Evolutionary conservation across 2,888 invertebrate genomes (phyloP), one percentile per base, ranked within the genome.

Genomic region (Sinotaia quadrata): DNA sequence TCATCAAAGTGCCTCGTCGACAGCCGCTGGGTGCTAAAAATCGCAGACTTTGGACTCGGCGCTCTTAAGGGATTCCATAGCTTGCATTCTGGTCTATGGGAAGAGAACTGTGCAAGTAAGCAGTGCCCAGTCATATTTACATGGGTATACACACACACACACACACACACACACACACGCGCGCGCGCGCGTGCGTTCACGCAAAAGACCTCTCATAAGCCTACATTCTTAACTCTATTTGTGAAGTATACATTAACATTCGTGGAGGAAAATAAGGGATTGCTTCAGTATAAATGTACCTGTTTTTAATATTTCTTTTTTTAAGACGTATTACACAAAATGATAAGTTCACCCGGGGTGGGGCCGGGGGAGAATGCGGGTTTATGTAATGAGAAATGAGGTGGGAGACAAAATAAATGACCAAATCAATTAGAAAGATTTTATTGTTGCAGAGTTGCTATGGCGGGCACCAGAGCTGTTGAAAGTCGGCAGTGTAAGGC

Each of bases 391-490:
- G n/a, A n/a, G n/a, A n/a, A n/a, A n/a, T n/a, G n/a, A n/a, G n/a
- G n/a, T n/a, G n/a, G n/a, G n/a, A n/a, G n/a, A n/a, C n/a, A n/a
- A n/a, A n/a, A n/a, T n/a, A n/a, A n/a, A n/a, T n/a, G n/a, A n/a
- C n/a, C n/a, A n/a, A n/a, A n/a, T n/a, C n/a, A n/a, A n/a, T n/a
- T n/a, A n/a, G n/a, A n/a, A n/a, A n/a, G 47, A 0, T 47, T 18
- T 4, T 47, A 21, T 47, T 1, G 18, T 18, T 67, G 18, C 69
- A 87, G 95, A 93, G 88, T 91, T 95, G 88, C 92, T 98, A 84
- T 99, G 98, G 98, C 96, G 94, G 87, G 95, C 98, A 12, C 99
- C 98, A 0, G 98, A 99, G 61, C 67, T 86, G 57, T 73, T 88
- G n/a, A 72, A 84, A 15, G 68, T 74, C 1, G 63, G 49, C 10